These are phyloP conservation scores for Drosophila nr. perissopoda DNA, from an alignment of 2,888 invertebrate species.

Conservation along the genomic window DNA sequence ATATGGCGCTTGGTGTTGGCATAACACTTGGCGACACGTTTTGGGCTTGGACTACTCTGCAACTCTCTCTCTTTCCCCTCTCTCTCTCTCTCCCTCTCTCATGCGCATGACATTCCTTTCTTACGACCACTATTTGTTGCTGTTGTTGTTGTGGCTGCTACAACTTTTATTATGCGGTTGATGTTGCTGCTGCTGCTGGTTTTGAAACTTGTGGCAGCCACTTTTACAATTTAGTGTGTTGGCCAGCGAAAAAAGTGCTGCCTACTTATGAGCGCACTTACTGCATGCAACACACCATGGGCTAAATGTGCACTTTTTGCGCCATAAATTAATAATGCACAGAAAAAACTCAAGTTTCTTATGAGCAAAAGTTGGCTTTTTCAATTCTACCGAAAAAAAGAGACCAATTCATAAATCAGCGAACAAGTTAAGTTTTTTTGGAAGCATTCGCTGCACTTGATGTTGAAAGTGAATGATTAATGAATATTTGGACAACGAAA, in stretches of 20 bases:
- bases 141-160: slow-evolving; percentile 25
- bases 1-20: slow-evolving; percentile 67
- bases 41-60: slow-evolving; percentile 57
- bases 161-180: slow-evolving; percentile 32
- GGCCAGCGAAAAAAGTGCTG: slow-evolving; percentile 32
- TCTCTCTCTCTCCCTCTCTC: slow-evolving; percentile 21
- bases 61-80: neutral
- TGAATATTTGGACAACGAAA: neutral
- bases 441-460: neutral
- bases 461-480: neutral
- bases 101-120: slow-evolving; percentile 70
- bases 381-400: neutral
- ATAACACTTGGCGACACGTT: slow-evolving; percentile 75
- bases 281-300: slow-evolving; percentile 18
- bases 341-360: neutral
- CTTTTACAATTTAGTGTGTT: slow-evolving; percentile 35
- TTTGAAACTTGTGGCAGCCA: slow-evolving; percentile 46
- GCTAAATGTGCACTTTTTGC: neutral
- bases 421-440: neutral
- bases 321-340: neutral
- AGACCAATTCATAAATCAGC: slow-evolving; percentile 1
- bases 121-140: slow-evolving; percentile 29
- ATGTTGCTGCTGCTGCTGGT: slow-evolving; percentile 12
- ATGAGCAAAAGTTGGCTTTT: neutral
- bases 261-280: slow-evolving; percentile 54